phyloP scores from a whole-genome alignment of 2,113 vertebrate species.

The Papio anubis region DNA sequence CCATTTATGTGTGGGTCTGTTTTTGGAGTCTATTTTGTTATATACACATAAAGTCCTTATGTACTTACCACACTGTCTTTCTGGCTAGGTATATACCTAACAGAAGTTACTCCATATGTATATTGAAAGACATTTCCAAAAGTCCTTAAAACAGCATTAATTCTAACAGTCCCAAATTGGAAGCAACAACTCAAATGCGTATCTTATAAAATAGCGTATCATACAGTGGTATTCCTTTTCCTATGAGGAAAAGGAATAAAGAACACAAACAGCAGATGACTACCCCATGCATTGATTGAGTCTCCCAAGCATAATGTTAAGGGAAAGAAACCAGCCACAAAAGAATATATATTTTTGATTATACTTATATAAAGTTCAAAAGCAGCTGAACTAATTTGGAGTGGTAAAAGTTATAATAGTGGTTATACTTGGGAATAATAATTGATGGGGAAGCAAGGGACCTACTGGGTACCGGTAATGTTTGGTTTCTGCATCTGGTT shows the following conservation, averaged over 20 bases:
- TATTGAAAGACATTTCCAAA: neutral
- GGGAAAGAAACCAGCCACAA: neutral
- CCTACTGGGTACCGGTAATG: neutral
- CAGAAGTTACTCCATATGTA: neutral
- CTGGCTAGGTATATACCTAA: neutral
- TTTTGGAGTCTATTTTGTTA: neutral
- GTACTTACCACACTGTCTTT: neutral
- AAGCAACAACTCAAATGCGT: neutral
- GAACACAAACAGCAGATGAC: neutral
- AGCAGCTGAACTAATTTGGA: neutral
- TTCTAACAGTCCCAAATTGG: neutral
- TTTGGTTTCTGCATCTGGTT: neutral
- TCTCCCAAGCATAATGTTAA: neutral
- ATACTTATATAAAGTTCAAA: neutral
- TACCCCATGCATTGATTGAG: fast-evolving
- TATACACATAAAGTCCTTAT: neutral
- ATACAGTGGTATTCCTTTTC: neutral
- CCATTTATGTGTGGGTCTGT: neutral
- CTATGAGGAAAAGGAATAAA: neutral
- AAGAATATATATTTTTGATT: neutral
- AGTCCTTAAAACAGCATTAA: neutral
- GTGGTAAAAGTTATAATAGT: neutral
- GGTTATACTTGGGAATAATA: neutral
- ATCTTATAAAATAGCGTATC: neutral
- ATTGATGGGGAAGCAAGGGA: neutral